Evolutionary conservation across 2,797 vertebrate species (phyloP), one percentile per base, ranked within the genome.

Genomic region (Gymnocypris eckloni): DNA sequence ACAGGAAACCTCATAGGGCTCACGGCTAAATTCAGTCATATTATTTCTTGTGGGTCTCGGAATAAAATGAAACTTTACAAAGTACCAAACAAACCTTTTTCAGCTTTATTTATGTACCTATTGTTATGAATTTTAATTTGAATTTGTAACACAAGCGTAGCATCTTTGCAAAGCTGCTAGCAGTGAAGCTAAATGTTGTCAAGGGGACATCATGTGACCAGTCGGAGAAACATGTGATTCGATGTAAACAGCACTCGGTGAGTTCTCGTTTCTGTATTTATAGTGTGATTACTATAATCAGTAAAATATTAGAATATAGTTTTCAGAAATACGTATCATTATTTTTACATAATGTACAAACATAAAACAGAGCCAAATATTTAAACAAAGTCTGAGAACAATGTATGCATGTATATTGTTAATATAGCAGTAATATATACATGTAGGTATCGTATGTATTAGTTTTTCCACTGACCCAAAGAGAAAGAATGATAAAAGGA

Each of bases 1-100:
- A 66, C 71, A 83, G 81, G 70, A 83, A 83, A 64, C 25, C 8
- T 7, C 25, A 39, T 7, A n/a, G 15, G 20, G 72, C 45, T 67
- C 16, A 16, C 1, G 6, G 64, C 61, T 84, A 77, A 84, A 69
- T 43, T 22, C 37, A 78, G 1, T 43, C 11, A 4, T 69, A 15
- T 45, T 6, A 16, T 28, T 56, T 78, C 1, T 10, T 16, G 3
- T 41, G 33, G 43, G 7, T 9, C 22, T 61, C 39, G 1, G 39
- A 48, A 16, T 73, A 22, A 16, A 25, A 13, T 16, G 0, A 16
- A 76, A 67, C 37, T 6, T 25, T 0, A 20, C 0, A 41, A n/a
- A 37, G 12, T 41, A 20, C 2, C 8, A 83, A 22, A 61, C 12
- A 6, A 39, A 39, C 4, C 0, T 16, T 0, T 52, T 50, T 39